Evolutionary conservation across 2,888 invertebrate species (phyloP).

Genomic region (Agrotis clavis): DNA sequence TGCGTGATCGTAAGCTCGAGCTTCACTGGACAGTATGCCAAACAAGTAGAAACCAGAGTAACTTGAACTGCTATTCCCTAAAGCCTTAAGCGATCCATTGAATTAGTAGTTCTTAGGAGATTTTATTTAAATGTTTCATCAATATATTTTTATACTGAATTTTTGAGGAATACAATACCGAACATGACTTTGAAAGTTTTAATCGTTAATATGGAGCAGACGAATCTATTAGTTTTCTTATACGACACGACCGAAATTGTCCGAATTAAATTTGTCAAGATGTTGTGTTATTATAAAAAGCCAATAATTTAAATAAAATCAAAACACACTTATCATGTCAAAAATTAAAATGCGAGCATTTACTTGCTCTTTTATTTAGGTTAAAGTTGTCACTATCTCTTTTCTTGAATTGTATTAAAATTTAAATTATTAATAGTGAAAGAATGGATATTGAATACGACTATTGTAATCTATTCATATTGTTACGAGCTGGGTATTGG

Average conservation of each 20-base stretch:
- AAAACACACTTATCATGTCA: too few species aligned
- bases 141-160: constrained; percentile 9
- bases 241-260: neutral
- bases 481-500: too few species aligned
- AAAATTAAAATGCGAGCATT: too few species aligned
- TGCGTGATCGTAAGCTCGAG: constrained; percentile 22
- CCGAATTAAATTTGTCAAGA: neutral
- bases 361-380: too few species aligned
- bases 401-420: too few species aligned
- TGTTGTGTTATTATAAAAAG: neutral
- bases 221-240: neutral
- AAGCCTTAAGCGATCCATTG: constrained; percentile 10
- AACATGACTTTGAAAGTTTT: constrained; percentile 16
- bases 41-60: neutral
- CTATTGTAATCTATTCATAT: too few species aligned
- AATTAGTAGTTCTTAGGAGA: constrained; percentile 25
- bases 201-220: neutral
- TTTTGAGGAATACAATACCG: neutral
- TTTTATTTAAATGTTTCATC: constrained; percentile 43
- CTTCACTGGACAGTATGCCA: neutral
- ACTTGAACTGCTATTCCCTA: constrained; percentile 32
- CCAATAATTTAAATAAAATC: too few species aligned
- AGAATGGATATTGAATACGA: too few species aligned
- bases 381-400: too few species aligned
- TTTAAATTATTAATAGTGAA: too few species aligned